Evolutionary conservation across 2,113 vertebrate species (phyloP).

Genomic region (Numenius arquata): DNA sequence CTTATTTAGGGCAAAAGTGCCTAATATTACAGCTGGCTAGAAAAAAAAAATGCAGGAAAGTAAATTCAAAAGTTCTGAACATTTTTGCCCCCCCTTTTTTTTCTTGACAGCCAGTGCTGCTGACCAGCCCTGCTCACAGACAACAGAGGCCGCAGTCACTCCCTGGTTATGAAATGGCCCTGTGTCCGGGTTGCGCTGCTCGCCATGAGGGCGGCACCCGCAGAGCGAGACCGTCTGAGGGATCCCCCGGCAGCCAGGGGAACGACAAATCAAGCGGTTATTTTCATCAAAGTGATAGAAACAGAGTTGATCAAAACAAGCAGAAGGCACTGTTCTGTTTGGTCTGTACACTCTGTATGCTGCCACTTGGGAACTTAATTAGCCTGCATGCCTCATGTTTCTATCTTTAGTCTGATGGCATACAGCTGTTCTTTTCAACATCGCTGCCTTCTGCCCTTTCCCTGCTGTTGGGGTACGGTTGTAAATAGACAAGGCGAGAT

Average conservation of each 20-base stretch:
- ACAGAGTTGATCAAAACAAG: conserved; percentile 38
- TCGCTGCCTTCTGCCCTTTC: neutral
- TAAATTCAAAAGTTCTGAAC: neutral
- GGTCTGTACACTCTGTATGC: conserved; percentile 17
- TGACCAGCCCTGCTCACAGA: neutral
- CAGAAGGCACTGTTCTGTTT: conserved; percentile 37
- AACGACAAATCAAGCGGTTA: neutral
- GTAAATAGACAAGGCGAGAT: fast-evolving
- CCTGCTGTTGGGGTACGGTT: neutral
- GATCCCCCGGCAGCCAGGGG: neutral
- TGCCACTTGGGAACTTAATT: conserved; percentile 54
- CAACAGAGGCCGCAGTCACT: neutral
- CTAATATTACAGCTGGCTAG: neutral
- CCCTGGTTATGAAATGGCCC: neutral
- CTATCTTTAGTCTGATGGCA: conserved; percentile 48
- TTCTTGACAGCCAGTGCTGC: neutral
- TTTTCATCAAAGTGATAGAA: conserved; percentile 24
- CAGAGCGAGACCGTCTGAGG: neutral
- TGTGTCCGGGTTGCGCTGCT: fast-evolving
- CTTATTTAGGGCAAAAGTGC: neutral
- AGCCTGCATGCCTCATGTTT: neutral
- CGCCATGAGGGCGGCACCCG: fast-evolving
- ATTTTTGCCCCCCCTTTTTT: neutral
- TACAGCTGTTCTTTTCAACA: conserved; percentile 30
- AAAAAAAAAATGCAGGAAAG: neutral